Percentiles rank a stretch among this genome's conserved stretches.
phyloP scores from a whole-genome alignment of 2,888 invertebrate genomes.

The Polia nebulosa region DNA sequence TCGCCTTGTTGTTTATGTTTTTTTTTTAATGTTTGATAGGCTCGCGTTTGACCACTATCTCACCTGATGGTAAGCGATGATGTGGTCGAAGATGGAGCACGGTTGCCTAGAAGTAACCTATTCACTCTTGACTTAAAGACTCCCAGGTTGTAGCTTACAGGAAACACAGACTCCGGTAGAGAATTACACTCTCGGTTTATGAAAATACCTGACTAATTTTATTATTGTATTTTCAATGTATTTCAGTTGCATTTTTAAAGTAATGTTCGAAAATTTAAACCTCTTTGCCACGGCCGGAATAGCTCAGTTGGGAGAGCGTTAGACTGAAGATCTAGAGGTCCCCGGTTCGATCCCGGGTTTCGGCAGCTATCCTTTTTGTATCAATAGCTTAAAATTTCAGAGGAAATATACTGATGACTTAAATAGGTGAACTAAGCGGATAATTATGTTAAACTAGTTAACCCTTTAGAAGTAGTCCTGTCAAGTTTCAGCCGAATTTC shows the following conservation, averaged over 20 bases:
- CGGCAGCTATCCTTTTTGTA: constrained; percentile 60
- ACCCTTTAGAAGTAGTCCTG: background rate
- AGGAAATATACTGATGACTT: background rate
- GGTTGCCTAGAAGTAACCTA: no score
- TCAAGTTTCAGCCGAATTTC: background rate
- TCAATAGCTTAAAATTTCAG: background rate
- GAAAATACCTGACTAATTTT: background rate
- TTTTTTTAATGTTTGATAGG: no score
- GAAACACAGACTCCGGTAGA: no score
- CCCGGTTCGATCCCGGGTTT: constrained; percentile 75
- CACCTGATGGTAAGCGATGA: no score
- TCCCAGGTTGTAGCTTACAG: no score
- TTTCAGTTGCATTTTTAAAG: background rate
- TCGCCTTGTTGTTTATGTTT: background rate
- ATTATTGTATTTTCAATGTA: background rate
- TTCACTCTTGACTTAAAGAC: no score
- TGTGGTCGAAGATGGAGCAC: no score
- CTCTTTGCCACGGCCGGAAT: constrained; percentile 64
- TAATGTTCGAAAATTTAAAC: background rate
- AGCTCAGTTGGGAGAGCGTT: constrained; percentile 77
- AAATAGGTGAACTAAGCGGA: background rate
- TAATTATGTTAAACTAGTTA: background rate
- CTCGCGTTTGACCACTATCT: no score
- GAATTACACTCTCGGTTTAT: no score
- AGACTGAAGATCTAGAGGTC: constrained; percentile 76